A percentile compares a stretch with the other conserved stretches of the same genome.
phyloP scores from a whole-genome alignment of 2,113 vertebrate genomes.

The Pelecanus crispus region DNA sequence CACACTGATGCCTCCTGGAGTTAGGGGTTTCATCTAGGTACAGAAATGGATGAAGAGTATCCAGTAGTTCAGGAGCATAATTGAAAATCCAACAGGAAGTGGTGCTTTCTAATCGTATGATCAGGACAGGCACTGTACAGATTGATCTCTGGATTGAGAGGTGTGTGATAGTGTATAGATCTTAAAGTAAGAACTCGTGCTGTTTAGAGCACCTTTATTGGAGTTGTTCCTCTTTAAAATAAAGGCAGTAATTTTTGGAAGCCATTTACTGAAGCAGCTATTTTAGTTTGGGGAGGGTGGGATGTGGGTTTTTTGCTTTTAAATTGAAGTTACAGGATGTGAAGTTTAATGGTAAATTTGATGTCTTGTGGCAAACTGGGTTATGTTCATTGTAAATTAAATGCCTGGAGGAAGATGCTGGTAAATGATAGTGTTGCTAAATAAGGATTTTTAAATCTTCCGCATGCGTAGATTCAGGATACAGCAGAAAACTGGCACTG shows the following conservation, averaged over 20 bases:
- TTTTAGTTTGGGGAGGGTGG: background rate
- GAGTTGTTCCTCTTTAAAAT: background rate
- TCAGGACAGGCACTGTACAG: too few relatives aligned
- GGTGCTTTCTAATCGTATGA: rapidly evolving
- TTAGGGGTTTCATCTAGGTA: background rate
- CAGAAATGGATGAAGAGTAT: background rate
- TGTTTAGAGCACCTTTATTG: background rate
- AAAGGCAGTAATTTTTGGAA: background rate
- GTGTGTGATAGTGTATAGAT: background rate
- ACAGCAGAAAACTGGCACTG: background rate
- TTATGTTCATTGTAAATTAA: background rate
- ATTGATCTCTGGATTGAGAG: background rate
- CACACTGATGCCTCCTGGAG: background rate
- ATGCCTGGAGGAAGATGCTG: background rate
- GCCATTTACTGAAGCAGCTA: background rate
- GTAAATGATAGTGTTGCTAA: background rate
- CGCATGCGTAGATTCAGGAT: background rate
- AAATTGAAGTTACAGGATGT: background rate
- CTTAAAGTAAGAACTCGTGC: background rate
- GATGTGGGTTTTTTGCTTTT: background rate
- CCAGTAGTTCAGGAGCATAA: background rate
- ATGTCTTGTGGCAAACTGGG: background rate
- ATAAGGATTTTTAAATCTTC: background rate
- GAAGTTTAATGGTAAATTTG: background rate
- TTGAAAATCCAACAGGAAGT: background rate